Evolutionary conservation across 2,797 vertebrate genomes (phyloP), one percentile per base, ranked within the genome.

Genomic region (Sebastes oblongus): DNA sequence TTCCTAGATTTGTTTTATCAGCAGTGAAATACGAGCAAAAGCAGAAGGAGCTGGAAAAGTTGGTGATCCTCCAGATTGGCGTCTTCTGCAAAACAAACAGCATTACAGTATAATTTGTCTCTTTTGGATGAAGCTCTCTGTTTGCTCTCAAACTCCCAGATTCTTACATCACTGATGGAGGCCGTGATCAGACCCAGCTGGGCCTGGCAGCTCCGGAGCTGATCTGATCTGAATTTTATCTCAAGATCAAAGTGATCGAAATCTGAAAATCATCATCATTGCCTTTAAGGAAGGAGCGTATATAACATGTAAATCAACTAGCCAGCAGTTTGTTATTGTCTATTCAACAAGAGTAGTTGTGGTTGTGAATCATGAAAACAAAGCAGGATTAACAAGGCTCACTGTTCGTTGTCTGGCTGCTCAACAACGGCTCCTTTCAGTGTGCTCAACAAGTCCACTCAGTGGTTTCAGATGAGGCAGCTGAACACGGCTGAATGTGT

Each of bases 371-470:
- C 22, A 16, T 24, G 30, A 36, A 64, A 65, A 74, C 66, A 75
- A 46, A 69, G 60, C 22, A 42, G 74, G 65, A 77, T 80, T 72
- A 80, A 84, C 62, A 73, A 74, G 81, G 66, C 76, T 85, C 3
- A 76, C 62, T 90, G 86, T 88, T 81, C 14, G 18, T 50, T 59
- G 73, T 83, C 78, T 80, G 78, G 86, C 80, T 73, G 78, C 72
- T 65, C 4, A 83, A 91, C 89, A 92, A 86, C 72, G 34, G 54
- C 70, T 72, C 74, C 85, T 83, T 82, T 91, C 85, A 86, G 2
- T 18, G 56, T 3, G 16, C 24, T 77, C 66, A 77, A 75, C 72
- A 78, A 72, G 84, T 84, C 72, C 58, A 42, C 73, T 76, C 58
- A 65, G 76, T 65, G 81, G 65, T 34, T 61, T 62, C 52, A 75